Conservation (phyloP, 2,113 vertebrate genomes). For the Rhombomys opimus region DNA sequence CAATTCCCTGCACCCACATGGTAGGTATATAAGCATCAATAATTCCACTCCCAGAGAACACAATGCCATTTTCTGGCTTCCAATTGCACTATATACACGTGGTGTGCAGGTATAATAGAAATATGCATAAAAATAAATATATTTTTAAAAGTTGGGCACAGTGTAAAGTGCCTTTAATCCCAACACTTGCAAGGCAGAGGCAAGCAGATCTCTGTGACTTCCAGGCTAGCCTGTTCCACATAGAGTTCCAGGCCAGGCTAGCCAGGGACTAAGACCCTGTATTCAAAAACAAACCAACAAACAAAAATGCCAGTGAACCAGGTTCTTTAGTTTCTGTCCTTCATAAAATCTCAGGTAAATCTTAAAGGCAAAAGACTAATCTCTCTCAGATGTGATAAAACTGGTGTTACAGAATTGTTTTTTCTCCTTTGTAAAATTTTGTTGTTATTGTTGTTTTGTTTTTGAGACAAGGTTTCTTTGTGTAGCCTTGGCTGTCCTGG, state of each 20-base stretch:
- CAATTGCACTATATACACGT: background rate
- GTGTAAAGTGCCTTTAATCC: background rate
- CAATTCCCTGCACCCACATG: background rate
- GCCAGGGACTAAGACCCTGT: background rate
- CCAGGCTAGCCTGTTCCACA: background rate
- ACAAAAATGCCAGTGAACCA: background rate
- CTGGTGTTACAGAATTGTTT: conserved; percentile 61
- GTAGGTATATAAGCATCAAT: background rate
- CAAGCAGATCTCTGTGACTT: background rate
- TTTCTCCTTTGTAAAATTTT: too few species aligned
- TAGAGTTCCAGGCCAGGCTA: background rate
- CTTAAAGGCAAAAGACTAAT: conserved; percentile 73
- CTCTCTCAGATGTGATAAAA: conserved; percentile 63
- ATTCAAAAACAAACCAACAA: background rate
- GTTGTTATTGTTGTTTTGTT: too few species aligned
- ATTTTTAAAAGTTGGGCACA: background rate
- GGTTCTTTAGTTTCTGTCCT: background rate
- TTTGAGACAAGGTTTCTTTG: too few species aligned
- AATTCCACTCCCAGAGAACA: background rate
- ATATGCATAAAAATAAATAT: background rate
- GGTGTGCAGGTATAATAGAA: background rate
- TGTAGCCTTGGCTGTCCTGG: too few species aligned
- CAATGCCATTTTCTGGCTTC: background rate
- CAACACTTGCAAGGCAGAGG: background rate
- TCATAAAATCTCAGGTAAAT: conserved; percentile 29